Percentiles rank a stretch among this genome's conserved stretches.
These are phyloP conservation scores for Pomacea canaliculata DNA, from an alignment of 2,888 invertebrate genomes.

Conservation along the genomic window DNA sequence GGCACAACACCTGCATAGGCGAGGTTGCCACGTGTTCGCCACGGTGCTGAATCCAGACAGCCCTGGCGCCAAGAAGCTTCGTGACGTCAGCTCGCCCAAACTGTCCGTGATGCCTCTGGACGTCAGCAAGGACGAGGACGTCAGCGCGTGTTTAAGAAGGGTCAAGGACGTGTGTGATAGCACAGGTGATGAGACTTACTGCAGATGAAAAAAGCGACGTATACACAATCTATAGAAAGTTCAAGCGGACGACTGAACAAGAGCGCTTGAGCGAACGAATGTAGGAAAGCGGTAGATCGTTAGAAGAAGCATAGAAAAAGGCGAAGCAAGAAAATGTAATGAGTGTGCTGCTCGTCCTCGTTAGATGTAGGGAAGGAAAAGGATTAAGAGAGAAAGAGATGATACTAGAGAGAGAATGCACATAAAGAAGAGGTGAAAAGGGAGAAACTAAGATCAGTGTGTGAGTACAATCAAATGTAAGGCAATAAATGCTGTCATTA, in stretches of 20 bases:
- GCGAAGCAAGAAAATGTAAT: no score
- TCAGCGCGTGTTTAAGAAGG: constrained; percentile 6
- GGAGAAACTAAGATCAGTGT: no score
- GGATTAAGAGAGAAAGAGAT: no score
- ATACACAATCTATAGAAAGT: no score
- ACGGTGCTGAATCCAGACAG: constrained; percentile 9
- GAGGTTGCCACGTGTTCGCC: constrained; percentile 30
- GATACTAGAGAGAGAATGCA: no score
- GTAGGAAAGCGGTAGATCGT: not conserved
- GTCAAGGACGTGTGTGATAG: constrained; percentile 24
- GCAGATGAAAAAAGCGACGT: no score
- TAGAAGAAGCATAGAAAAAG: no score
- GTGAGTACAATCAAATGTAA: no score
- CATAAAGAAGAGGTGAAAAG: no score
- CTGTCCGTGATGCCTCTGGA: not conserved
- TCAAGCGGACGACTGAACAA: not conserved
- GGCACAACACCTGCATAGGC: constrained; percentile 21
- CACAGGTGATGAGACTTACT: constrained; percentile 1
- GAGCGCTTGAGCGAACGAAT: not conserved
- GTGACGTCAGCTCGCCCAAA: not conserved
- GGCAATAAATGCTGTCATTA: no score
- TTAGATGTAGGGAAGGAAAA: no score
- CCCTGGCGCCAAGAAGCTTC: not conserved
- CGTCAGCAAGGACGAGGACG: constrained; percentile 7
- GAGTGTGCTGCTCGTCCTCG: no score